A percentile compares a stretch with the other conserved stretches of the same genome.
These are phyloP conservation scores for Phylloscopus whistleri DNA, from an alignment of 2,113 vertebrate species.

Conservation along the genomic window DNA sequence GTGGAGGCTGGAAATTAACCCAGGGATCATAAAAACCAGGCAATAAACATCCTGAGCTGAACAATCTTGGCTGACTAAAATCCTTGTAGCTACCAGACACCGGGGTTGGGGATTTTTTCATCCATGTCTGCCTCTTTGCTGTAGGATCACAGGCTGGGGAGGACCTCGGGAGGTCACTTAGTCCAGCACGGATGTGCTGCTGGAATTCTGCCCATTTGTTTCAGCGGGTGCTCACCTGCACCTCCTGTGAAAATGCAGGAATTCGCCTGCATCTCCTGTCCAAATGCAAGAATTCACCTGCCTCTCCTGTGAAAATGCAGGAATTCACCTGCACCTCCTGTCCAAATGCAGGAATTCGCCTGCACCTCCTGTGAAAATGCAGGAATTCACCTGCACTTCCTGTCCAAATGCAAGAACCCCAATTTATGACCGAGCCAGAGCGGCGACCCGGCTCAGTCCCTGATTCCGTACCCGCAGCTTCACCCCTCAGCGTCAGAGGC, in stretches of 20 bases:
- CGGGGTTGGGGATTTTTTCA: neutral
- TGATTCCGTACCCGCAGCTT: neutral
- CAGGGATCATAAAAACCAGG: neutral
- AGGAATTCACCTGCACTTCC: no score
- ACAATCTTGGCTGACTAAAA: neutral
- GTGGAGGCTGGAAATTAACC: neutral
- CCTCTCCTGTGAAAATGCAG: no score
- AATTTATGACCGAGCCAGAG: rapidly evolving
- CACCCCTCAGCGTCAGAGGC: neutral
- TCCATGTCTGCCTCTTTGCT: neutral
- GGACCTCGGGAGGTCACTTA: neutral
- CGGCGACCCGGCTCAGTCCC: rapidly evolving
- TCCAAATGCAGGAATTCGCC: no score
- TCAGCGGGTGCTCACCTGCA: rapidly evolving
- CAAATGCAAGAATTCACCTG: no score
- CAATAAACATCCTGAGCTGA: neutral
- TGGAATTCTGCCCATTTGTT: rapidly evolving
- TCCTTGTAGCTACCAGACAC: rapidly evolving
- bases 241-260: no score
- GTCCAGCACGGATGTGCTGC: neutral
- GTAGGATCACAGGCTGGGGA: rapidly evolving
- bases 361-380: no score
- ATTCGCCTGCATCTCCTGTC: neutral
- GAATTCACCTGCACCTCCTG: no score
- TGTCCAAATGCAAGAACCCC: rapidly evolving